Base-by-base conservation (phyloP, 1,140 invertebrate genomes). In the Drosophila bocki region DNA sequence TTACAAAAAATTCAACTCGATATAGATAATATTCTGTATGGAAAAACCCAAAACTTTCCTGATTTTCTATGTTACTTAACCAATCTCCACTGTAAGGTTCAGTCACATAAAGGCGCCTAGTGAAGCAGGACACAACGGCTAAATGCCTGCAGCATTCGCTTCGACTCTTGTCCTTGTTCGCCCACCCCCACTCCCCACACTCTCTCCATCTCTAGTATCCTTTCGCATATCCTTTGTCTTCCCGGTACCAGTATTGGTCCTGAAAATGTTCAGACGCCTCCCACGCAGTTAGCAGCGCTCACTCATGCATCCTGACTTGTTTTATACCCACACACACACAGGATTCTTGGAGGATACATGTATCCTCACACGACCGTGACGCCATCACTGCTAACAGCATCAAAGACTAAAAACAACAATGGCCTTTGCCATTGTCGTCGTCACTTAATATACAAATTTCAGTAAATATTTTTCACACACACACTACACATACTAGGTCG, bases 361-460 rank as follows among this genome's bases (percentile, higher is more conserved):
- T 54, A 54, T 41, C 22, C 47, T 22, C 35, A 65, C 44, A 44
- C 60, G 56, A 53, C 75, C 75, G 61, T 82, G 74, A 87, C 62
- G 64, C 62, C 60, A 61, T 39, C 60, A 67, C 67, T 68, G 80
- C 83, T 69, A 83, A 79, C 76, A 78, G 57, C 57, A 78, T 75
- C 77, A 80, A 78, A 74, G 48, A 78, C 62, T 67, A 75, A 61
- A 65, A 68, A 67, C 44, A 74, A 58, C 59, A 57, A 61, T 59
- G 63, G 69, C 68, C 70, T 69, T 59, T 68, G 76, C 61, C 75
- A 51, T 76, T 78, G 76, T 68, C 71, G 75, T 78, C 86, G 86
- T 81, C 85, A 90, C 81, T 90, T 90, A 90, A 85, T 90, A 90
- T 79, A 90, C 85, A 85, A 88, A 90, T 85, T 90, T 90, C 85